Percentiles rank a stretch among this genome's conserved stretches.
Evolutionary conservation across 64 coral and sea anemone species (phyloP).

Genomic region (Porites lutea): DNA sequence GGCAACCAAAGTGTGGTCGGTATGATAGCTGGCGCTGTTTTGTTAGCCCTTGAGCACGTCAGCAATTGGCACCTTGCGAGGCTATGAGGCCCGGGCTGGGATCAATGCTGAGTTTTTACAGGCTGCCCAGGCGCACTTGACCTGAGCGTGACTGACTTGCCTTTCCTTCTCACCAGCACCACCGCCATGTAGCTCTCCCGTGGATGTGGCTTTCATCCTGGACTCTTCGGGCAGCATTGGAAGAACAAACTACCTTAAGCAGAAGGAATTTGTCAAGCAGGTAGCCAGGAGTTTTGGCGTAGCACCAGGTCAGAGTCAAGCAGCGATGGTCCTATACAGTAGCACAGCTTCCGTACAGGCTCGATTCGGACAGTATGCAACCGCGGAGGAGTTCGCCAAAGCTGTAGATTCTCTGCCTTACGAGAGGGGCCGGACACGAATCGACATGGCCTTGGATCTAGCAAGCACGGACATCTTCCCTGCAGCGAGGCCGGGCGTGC

Average conservation of each 20-base stretch:
- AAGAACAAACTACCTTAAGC: not conserved
- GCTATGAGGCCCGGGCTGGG: no score
- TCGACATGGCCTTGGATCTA: not conserved
- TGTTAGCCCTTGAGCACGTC: constrained; percentile 16
- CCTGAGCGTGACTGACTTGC: no score
- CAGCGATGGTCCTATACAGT: not conserved
- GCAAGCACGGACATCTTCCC: constrained; percentile 48
- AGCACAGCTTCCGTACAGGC: not conserved
- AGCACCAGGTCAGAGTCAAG: not conserved
- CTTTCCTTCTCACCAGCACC: no score
- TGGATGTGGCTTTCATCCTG: constrained; percentile 4
- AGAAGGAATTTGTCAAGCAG: constrained; percentile 66
- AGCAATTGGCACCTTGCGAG: no score
- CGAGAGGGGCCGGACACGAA: not conserved
- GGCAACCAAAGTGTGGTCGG: constrained; percentile 65
- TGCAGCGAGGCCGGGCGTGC: constrained; percentile 32
- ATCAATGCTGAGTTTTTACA: no score
- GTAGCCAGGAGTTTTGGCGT: constrained; percentile 34
- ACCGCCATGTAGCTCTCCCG: not conserved
- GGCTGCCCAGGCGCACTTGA: no score
- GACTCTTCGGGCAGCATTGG: not conserved
- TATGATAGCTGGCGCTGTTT: constrained; percentile 13
- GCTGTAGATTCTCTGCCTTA: not conserved
- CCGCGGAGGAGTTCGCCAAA: not conserved
- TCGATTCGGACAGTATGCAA: not conserved